These are phyloP conservation scores for Pachyramphus minor DNA, from an alignment of 2,113 vertebrate species.

Conservation along the genomic window DNA sequence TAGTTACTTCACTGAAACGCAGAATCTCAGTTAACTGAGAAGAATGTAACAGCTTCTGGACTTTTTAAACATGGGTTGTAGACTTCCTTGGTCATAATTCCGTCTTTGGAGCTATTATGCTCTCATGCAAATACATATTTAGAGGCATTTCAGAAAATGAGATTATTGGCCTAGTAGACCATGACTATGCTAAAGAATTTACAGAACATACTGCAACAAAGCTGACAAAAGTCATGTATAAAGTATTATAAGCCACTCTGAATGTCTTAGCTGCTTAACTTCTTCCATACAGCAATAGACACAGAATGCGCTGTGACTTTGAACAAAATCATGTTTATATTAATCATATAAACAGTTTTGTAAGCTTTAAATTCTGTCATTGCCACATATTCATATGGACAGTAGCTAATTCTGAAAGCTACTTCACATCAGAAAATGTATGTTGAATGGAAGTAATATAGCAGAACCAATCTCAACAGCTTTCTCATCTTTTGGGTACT, in stretches of 20 bases:
- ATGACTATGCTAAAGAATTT: conserved; percentile 27
- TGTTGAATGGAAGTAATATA: background rate
- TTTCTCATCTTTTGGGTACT: background rate
- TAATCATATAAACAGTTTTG: background rate
- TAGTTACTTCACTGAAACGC: background rate
- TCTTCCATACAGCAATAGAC: background rate
- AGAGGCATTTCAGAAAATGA: conserved; percentile 36
- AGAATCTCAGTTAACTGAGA: background rate
- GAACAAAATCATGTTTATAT: background rate
- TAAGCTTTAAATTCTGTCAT: background rate
- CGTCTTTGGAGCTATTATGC: conserved; percentile 14
- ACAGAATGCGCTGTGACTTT: background rate
- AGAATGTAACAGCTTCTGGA: background rate
- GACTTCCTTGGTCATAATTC: conserved; percentile 33
- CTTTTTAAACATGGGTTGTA: conserved; percentile 5
- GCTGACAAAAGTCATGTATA: conserved; percentile 19
- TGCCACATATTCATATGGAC: background rate
- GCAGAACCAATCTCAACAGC: background rate
- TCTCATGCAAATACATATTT: conserved; percentile 53
- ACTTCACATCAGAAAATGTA: background rate
- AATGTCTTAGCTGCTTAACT: background rate
- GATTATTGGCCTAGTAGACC: conserved; percentile 37
- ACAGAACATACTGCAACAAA: background rate
- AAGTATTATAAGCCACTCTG: background rate
- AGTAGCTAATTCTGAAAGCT: background rate